Evolutionary conservation across 2,113 vertebrate genomes (phyloP), one percentile per base, ranked within the genome.

Genomic region (Forbesichthys agassizii): DNA sequence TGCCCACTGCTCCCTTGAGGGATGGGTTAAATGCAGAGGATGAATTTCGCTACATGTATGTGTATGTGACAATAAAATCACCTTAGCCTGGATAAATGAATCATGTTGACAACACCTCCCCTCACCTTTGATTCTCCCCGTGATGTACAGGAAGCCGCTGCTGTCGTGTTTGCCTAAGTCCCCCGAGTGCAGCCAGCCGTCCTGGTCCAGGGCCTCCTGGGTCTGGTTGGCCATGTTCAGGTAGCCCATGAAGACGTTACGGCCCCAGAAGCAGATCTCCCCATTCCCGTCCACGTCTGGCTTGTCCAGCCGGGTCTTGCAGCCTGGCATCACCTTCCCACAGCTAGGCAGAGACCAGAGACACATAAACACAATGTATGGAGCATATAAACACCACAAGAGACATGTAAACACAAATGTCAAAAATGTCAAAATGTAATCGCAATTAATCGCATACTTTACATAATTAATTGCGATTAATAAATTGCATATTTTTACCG

Each of bases 231-330:
- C 69, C 90, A 89, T 88, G 67, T 91, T 88, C 48, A 94, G 73
- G 83, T 94, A 95, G 46, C 94, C 93, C 94, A 95, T 93, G 48
- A 94, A 95, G 51, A 95, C 61, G 11, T 95, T 74, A 0, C 94
- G 89, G 2, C 94, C 93, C 92, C 92, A 94, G 74, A 94, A 92
- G 71, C 93, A 93, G 16, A 94, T 71, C 80, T 93, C 93, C n/a
- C 92, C 92, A 48, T 75, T 90, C 5, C 91, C 91, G 0, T 93
- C 86, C 0, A 9, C 3, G 16, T 93, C 91, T 1, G 78, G 85
- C 3, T 92, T 91, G 14, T 87, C 84, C 70, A 94, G 81, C 61
- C 89, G 92, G 0, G 88, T 88, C 67, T 84, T 84, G 75, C 89
- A 88, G 73, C 93, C 93, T 0, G 33, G 12, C 57, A 94, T 61